A percentile compares a stretch with the other conserved stretches of the same genome.
These are phyloP conservation scores for Drosophila seguyi DNA, from an alignment of 1,140 invertebrate species.

Conservation along the genomic window DNA sequence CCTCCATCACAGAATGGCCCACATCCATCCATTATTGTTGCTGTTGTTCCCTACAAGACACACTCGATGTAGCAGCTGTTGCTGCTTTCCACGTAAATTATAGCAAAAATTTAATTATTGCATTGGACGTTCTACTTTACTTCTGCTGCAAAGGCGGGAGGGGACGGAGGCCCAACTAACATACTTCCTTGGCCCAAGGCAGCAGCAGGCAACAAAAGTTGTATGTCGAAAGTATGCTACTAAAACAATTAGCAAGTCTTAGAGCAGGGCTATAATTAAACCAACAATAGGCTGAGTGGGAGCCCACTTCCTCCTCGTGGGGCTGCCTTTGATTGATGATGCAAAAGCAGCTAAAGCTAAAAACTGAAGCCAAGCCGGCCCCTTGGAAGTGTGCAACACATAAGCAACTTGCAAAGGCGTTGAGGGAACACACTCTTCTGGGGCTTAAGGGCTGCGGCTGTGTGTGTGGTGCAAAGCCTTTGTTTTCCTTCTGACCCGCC, in stretches of 20 bases:
- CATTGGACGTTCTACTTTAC: slow-evolving; percentile 55
- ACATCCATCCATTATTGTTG: slow-evolving; percentile 38
- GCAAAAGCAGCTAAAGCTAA: slow-evolving; percentile 58
- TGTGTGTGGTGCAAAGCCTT: slow-evolving; percentile 34
- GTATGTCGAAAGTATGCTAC: slow-evolving; percentile 70
- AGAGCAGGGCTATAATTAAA: slow-evolving; percentile 70
- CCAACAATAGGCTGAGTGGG: slow-evolving; percentile 56
- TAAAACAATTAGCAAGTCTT: slow-evolving; percentile 79
- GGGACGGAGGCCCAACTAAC: slow-evolving; percentile 47
- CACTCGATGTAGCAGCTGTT: slow-evolving; percentile 53
- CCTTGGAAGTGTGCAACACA: slow-evolving; percentile 68
- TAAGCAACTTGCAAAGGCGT: slow-evolving; percentile 49
- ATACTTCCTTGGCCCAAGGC: slow-evolving; percentile 51
- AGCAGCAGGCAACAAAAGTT: slow-evolving; percentile 26
- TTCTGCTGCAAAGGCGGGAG: not conserved
- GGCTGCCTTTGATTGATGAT: slow-evolving; percentile 74
- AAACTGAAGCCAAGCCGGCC: slow-evolving; percentile 30
- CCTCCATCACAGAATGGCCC: slow-evolving; percentile 31
- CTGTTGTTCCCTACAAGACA: slow-evolving; percentile 16
- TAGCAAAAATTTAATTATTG: slow-evolving; percentile 75
- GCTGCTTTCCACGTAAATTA: slow-evolving; percentile 67
- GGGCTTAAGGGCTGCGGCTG: not conserved
- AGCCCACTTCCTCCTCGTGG: slow-evolving; percentile 9
- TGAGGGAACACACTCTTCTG: slow-evolving; percentile 46
- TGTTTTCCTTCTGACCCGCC: slow-evolving; percentile 54